Base-by-base conservation (phyloP, 2,113 vertebrate genomes). In the Labeo rohita region DNA sequence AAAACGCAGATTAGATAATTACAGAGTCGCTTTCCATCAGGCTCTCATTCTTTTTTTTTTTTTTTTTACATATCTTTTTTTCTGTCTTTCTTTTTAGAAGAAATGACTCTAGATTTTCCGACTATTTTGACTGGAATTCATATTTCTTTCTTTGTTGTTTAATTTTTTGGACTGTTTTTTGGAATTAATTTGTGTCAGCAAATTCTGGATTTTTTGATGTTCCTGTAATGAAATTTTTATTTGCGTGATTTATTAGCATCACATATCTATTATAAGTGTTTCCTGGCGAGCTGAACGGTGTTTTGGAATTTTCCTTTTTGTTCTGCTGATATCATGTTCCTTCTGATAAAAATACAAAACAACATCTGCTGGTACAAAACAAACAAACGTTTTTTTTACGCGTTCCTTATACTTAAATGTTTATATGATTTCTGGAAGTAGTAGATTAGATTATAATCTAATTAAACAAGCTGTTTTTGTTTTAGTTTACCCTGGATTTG, bases 301-400 rank as follows among this genome's bases (percentile, higher is more conserved):
- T 11, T 36, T 18, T 56, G 50, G 28, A n/a, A 50, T 5, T 77
- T 8, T 18, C 13, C 2, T 39, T 23, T 0, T 9, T 77, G 75
- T 77, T 54, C 28, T 36, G 74, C 75, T 77, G 52, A 78, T 78
- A 54, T 36, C 50, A 18, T 78, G 49, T 78, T 56, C 75, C 34
- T 56, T 39, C 75, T 78, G 75, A 74, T 74, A 23, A 74, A 74
- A 74, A 54, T 7, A 56, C 1, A 72, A 47, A 49, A 74, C 45
- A 73, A 45, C 15, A 43, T 72, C 68, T 70, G 34, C 66, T 72
- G 3, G 39, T 12, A n/a, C 36, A 45, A n/a, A 45, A 73, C 39
- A 47, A 73, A 16, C 66, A 4, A 4, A 39, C 39, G 3, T 39
- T 39, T 39, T 2, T 36, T 8, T 16, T 36, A 68, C 7, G 13